Evolutionary conservation across 2,113 vertebrate species (phyloP).

Genomic region (Hoplias malabaricus): DNA sequence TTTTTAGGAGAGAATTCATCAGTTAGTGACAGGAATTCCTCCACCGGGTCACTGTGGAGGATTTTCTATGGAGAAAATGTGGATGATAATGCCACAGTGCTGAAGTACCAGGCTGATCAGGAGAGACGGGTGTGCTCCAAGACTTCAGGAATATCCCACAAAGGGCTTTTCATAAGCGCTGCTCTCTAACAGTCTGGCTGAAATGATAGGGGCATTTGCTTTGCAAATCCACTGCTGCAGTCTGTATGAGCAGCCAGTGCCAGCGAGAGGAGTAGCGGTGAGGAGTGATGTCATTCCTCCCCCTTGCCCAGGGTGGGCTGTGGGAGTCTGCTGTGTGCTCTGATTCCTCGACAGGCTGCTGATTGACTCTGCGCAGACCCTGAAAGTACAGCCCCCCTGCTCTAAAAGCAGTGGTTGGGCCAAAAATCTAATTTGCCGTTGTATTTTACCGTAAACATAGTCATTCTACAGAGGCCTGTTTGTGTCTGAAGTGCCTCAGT

Average conservation of each 20-base stretch:
- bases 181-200: not conserved
- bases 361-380: slow-evolving; percentile 41
- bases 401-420: not conserved
- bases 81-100: not conserved
- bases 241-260: not conserved
- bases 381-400: slow-evolving; percentile 14
- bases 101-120: not conserved
- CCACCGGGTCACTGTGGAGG: not conserved
- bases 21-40: not conserved
- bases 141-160: slow-evolving; percentile 15
- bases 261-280: slow-evolving; percentile 11
- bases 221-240: slow-evolving; percentile 11
- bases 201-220: slow-evolving; percentile 9
- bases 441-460: no score
- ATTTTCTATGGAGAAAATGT: not conserved
- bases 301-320: not conserved
- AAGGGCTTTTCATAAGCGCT: slow-evolving; percentile 33
- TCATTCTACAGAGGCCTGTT: not conserved
- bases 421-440: not conserved
- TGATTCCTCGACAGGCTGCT: slow-evolving; percentile 40
- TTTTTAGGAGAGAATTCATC: not conserved
- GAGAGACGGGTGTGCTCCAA: not conserved
- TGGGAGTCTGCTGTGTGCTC: slow-evolving; percentile 7
- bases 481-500: not conserved
- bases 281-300: slow-evolving; percentile 39